Evolutionary conservation across 1,140 invertebrate species (phyloP).

Genomic region (Formica exsecta): DNA sequence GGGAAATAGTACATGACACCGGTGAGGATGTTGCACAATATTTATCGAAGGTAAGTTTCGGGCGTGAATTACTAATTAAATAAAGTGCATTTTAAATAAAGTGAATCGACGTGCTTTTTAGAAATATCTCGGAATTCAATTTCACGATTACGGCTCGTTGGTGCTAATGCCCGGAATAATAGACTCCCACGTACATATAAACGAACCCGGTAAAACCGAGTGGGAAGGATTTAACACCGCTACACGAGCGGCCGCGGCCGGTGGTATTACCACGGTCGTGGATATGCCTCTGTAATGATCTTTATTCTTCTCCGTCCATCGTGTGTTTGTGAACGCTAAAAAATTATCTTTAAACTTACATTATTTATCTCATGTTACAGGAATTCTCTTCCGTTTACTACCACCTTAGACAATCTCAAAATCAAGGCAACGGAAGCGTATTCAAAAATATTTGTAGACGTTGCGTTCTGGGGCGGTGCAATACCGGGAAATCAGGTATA

Average conservation of each 20-base stretch:
- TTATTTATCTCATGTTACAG: slow-evolving; percentile 7
- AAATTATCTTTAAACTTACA: neutral
- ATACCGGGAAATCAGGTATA: slow-evolving; percentile 45
- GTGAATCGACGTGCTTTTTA: slow-evolving; percentile 43
- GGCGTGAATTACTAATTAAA: neutral
- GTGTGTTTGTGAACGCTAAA: neutral
- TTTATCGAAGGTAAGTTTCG: slow-evolving; percentile 56
- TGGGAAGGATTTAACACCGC: slow-evolving; percentile 92
- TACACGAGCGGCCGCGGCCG: slow-evolving; percentile 90
- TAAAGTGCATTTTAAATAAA: neutral
- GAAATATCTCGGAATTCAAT: slow-evolving; percentile 64
- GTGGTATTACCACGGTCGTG: slow-evolving; percentile 91
- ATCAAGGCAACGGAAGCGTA: slow-evolving; percentile 27
- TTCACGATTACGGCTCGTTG: slow-evolving; percentile 87
- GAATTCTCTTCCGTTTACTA: slow-evolving; percentile 36
- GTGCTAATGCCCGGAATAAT: slow-evolving; percentile 93
- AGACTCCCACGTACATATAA: slow-evolving; percentile 95
- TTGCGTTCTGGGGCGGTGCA: slow-evolving; percentile 43
- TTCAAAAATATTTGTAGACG: slow-evolving; percentile 16
- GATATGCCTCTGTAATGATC: slow-evolving; percentile 90
- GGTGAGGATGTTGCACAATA: slow-evolving; percentile 48
- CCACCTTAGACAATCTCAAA: slow-evolving; percentile 38
- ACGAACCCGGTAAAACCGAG: slow-evolving; percentile 93
- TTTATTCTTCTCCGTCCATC: neutral
- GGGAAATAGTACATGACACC: slow-evolving; percentile 55